Evolutionary conservation across 2,888 invertebrate species (phyloP), one percentile per base, ranked within the genome.

Genomic region (Brachylomia viminalis): DNA sequence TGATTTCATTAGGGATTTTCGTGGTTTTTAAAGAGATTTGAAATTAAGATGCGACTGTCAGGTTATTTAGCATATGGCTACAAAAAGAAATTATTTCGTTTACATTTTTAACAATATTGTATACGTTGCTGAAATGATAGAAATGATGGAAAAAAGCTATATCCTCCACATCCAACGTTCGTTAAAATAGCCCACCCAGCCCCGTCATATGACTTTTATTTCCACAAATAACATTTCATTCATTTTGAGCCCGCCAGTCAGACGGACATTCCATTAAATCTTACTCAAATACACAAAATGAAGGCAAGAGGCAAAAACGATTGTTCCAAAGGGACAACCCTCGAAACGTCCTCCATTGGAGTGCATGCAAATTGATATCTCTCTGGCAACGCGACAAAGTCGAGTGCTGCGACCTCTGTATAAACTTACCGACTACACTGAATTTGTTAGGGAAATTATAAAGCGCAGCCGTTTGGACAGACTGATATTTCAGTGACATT

Each of bases 321-420:
- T 93, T 93, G 93, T 94, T 92, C 92, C 92, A 94, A 94, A 94
- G 94, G 94, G 92, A 93, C 95, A 94, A 92, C 92, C 92, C 93
- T 94, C 87, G 85, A 92, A 91, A 78, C 68, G 83, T 87, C 86
- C 95, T 94, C 87, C 83, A 91, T 88, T 92, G 86, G 90, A 94
- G 94, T 89, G 92, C 91, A 95, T 94, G 95, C 94, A 95, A 95
- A 95, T 95, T 95, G 93, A 95, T 94, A 93, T 92, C 93, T 92
- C 95, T 95, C 86, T 89, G 91, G 87, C 86, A 88, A 89, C 87
- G 91, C 91, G 90, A 92, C 93, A 91, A 91, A 91, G 91, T 90
- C 88, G 87, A 92, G 92, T 86, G 88, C 81, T 75, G 76, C 61
- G 75, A 65, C 80, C 79, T 70, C 78, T 71, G 80, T 85, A 83